phyloP scores from a whole-genome alignment of 2,797 vertebrate species.

The Anas capensis region DNA sequence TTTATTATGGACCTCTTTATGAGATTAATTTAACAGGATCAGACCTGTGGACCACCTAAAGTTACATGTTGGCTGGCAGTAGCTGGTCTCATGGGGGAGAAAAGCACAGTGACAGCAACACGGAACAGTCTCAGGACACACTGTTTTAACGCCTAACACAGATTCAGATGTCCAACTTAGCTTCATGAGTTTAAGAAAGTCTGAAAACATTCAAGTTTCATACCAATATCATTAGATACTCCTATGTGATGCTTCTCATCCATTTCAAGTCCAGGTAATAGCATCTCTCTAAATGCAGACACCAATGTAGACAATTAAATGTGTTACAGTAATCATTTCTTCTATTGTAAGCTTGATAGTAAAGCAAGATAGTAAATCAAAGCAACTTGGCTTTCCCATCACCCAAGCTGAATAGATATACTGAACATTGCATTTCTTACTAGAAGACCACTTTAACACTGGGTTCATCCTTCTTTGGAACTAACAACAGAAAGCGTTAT shows the following conservation, averaged over 20 bases:
- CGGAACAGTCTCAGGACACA: not conserved
- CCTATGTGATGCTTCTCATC: not conserved
- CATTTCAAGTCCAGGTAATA: not conserved
- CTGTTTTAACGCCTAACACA: not conserved
- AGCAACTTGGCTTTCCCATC: not conserved
- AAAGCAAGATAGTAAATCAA: not conserved
- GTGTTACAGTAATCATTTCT: not conserved
- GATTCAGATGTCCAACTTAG: not conserved
- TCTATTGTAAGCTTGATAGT: fast-evolving
- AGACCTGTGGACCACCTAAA: constrained; percentile 58
- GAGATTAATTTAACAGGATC: constrained; percentile 61
- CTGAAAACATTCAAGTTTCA: not conserved
- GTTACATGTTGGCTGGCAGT: not conserved
- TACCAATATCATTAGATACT: not conserved
- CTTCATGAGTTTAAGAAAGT: not conserved
- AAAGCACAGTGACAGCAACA: not conserved
- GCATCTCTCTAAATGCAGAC: not conserved
- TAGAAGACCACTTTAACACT: fast-evolving
- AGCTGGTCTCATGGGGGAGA: not conserved
- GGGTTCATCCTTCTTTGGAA: not conserved
- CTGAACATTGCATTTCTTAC: not conserved
- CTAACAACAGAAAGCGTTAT: not conserved
- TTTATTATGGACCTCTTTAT: constrained; percentile 60
- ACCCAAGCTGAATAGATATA: not conserved
- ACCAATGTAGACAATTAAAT: not conserved